A percentile compares a stretch with the other conserved stretches of the same genome.
Evolutionary conservation across 1,140 invertebrate species (phyloP).

Genomic region (Drosophila hydei): DNA sequence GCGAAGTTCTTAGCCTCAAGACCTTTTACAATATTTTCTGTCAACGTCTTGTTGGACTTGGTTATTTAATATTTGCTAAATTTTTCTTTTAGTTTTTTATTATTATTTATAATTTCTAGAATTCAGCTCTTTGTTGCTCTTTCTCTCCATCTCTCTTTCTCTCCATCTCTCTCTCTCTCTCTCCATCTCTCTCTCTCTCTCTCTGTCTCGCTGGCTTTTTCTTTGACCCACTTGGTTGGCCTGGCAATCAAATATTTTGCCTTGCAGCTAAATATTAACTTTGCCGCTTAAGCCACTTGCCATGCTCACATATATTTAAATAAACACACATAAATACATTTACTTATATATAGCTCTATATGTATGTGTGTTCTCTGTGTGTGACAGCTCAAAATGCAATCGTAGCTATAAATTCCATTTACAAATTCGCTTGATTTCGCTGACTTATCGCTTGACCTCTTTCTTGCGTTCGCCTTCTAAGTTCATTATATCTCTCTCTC

Average conservation of each 20-base stretch:
- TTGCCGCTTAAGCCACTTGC: constrained; percentile 27
- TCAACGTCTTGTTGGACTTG: too few species aligned
- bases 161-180: neutral
- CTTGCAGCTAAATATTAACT: constrained; percentile 51
- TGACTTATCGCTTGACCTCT: too few species aligned
- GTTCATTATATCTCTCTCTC: constrained; percentile 1
- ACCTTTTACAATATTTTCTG: too few species aligned
- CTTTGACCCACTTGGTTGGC: constrained; percentile 43
- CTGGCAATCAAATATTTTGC: constrained; percentile 35
- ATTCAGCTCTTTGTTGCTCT: too few species aligned
- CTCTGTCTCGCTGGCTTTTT: neutral
- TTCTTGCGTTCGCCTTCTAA: too few species aligned
- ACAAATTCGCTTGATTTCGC: constrained; percentile 57
- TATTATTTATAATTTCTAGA: too few species aligned
- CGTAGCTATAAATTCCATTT: constrained; percentile 79
- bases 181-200: neutral
- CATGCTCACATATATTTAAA: neutral
- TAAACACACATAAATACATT: neutral
- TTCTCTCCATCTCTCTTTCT: too few species aligned
- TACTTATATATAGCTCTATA: constrained; percentile 1
- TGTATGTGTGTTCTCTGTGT: constrained; percentile 22
- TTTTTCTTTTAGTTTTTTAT: too few species aligned
- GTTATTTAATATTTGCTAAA: too few species aligned
- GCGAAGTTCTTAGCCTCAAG: too few species aligned
- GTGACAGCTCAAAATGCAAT: constrained; percentile 70